Evolutionary conservation across 2,113 vertebrate genomes (phyloP).

Genomic region (Panurus biarmicus): DNA sequence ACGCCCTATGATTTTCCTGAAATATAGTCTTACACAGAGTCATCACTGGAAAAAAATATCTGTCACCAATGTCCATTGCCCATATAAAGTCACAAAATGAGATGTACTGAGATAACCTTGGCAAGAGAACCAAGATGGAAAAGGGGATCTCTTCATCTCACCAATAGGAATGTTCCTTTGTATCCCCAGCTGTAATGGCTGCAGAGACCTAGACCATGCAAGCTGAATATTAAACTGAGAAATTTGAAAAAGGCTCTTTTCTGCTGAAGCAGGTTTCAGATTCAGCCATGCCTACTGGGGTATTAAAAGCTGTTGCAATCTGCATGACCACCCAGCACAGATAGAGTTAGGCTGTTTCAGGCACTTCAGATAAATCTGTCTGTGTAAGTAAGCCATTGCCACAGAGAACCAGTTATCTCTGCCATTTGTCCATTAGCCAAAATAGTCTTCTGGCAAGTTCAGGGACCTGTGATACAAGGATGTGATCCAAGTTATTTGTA

Average conservation of each 20-base stretch:
- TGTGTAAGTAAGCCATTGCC: neutral
- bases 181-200: neutral
- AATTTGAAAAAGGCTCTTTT: neutral
- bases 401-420: neutral
- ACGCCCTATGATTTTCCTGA: neutral
- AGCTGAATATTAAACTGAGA: neutral
- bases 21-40: neutral
- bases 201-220: neutral
- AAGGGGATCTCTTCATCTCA: neutral
- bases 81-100: neutral
- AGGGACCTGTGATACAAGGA: neutral
- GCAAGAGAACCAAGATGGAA: neutral
- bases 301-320: neutral
- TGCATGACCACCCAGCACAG: neutral
- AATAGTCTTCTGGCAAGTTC: neutral
- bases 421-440: neutral
- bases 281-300: neutral
- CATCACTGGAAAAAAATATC: neutral
- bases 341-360: neutral
- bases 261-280: neutral
- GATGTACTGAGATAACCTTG: neutral
- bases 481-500: neutral
- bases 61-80: neutral
- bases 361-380: neutral
- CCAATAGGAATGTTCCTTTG: neutral